A percentile compares a stretch with the other conserved stretches of the same genome.
These are phyloP conservation scores for Rapana venosa DNA, from an alignment of 2,888 invertebrate species.

Conservation along the genomic window DNA sequence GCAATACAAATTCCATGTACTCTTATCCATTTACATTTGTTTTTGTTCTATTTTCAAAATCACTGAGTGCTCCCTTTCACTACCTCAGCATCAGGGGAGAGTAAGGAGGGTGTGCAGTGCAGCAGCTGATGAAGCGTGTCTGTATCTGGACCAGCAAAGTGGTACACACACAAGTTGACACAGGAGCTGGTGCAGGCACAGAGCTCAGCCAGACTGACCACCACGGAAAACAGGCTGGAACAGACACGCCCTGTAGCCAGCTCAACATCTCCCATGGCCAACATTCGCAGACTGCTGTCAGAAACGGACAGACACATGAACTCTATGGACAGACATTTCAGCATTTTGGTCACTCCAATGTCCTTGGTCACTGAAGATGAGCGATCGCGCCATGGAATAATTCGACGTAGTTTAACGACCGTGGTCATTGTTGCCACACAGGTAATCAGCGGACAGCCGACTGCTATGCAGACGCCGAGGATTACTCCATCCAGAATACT, in stretches of 20 bases:
- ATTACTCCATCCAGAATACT: background rate
- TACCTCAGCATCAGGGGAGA: too few species aligned
- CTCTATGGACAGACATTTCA: slow-evolving; percentile 13
- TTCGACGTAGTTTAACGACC: background rate
- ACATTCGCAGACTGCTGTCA: background rate
- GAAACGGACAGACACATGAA: background rate
- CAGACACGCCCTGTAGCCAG: background rate
- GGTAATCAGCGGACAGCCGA: background rate
- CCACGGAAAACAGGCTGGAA: background rate
- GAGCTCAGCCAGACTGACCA: slow-evolving; percentile 2
- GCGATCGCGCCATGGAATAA: background rate
- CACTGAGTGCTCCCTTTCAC: too few species aligned
- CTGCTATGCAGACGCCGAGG: background rate
- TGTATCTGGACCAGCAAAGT: slow-evolving; percentile 3
- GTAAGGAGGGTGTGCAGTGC: background rate
- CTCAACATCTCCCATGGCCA: background rate
- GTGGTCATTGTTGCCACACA: slow-evolving; percentile 7
- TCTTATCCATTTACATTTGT: too few species aligned
- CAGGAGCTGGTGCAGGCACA: slow-evolving; percentile 3
- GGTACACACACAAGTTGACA: background rate
- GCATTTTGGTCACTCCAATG: slow-evolving; percentile 27
- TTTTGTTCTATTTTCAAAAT: too few species aligned
- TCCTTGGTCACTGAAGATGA: slow-evolving; percentile 8
- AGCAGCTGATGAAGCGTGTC: too few species aligned
- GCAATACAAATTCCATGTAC: too few species aligned